phyloP scores from a whole-genome alignment of 2,113 vertebrate genomes.

The Opisthocomus hoazin region DNA sequence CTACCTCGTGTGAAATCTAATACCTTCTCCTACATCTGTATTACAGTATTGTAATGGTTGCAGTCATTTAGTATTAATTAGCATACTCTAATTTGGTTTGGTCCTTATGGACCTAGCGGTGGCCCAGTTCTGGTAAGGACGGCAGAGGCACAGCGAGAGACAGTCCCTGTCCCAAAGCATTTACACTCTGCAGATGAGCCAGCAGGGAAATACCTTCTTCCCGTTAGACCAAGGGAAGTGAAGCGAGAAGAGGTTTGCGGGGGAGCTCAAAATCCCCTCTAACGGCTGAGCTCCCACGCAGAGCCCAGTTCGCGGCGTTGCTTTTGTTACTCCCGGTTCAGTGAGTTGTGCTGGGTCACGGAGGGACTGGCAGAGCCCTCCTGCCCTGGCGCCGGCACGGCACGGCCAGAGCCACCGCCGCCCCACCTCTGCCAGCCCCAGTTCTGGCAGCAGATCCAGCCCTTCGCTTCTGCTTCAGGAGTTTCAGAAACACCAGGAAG shows the following conservation, averaged over 20 bases:
- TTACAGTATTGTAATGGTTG: neutral
- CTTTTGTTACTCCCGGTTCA: neutral
- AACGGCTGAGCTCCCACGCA: neutral
- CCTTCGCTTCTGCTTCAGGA: neutral
- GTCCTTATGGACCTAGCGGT: neutral
- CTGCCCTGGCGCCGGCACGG: rapidly evolving
- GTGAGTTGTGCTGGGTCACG: neutral
- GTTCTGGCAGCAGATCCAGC: neutral
- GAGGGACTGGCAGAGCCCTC: neutral
- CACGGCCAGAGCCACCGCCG: rapidly evolving
- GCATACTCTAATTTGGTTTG: neutral
- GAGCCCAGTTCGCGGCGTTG: neutral
- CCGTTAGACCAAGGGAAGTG: neutral
- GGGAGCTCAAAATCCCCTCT: neutral
- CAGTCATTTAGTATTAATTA: slow-evolving; percentile 14
- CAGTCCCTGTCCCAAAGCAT: neutral
- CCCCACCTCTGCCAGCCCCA: neutral
- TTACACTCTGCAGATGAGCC: neutral
- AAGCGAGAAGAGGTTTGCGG: neutral
- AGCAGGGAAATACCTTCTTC: slow-evolving; percentile 1
- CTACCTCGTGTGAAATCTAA: neutral
- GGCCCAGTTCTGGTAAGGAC: neutral
- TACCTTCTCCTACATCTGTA: neutral
- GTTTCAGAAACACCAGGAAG: neutral
- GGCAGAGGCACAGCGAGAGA: neutral